These are phyloP conservation scores for Oryctolagus cuniculus DNA, from an alignment of 2,113 vertebrate genomes.

Conservation along the genomic window mOryCun1.1 NC_091432.1:97846001-97846500, in stretches of 20 bases:
- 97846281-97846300: not conserved
- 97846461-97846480: not conserved
- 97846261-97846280: not conserved
- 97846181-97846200: not conserved
- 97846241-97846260: not conserved
- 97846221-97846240: not conserved
- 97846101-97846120: too few species aligned
- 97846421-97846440: not conserved
- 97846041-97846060: too few species aligned
- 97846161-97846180: too few species aligned
- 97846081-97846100: too few species aligned
- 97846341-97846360: not conserved
- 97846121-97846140: too few species aligned
- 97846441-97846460: conserved; percentile 9
- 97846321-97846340: not conserved
- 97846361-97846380: not conserved
- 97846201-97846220: not conserved
- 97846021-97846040: too few species aligned
- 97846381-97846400: not conserved
- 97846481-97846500: too few species aligned
- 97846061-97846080: too few species aligned
- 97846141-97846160: too few species aligned
- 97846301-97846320: not conserved
- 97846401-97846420: not conserved
- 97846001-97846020: too few species aligned